A percentile compares a stretch with the other conserved stretches of the same genome.
phyloP scores from a whole-genome alignment of 2,888 invertebrate genomes.

The Meandrusa payeni region DNA sequence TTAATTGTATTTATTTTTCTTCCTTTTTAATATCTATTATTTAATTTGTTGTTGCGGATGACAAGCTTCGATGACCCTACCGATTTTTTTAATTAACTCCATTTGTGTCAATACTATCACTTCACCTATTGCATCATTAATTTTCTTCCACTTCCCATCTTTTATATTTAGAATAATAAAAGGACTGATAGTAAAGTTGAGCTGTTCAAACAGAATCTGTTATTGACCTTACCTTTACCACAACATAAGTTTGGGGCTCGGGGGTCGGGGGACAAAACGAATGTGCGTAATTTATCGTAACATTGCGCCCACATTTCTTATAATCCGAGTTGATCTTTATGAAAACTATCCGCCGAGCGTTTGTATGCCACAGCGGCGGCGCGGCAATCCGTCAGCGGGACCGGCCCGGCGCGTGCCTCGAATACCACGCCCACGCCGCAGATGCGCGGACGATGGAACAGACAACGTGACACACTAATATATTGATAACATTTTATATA shows the following conservation, averaged over 20 bases:
- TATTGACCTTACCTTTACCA: constrained; percentile 1
- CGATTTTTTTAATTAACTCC: no score
- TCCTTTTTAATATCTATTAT: no score
- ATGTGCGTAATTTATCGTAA: constrained; percentile 31
- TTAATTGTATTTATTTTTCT: no score
- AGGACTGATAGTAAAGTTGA: not conserved
- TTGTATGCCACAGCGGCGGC: constrained; percentile 24
- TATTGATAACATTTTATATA: no score
- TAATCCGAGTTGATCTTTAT: constrained; percentile 64
- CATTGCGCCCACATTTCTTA: constrained; percentile 43
- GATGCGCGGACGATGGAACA: not conserved
- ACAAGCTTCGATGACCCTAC: no score
- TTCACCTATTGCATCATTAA: no score
- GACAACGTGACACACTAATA: no score
- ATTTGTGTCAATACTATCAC: no score
- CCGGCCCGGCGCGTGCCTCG: constrained; percentile 22
- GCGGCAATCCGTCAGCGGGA: constrained; percentile 26
- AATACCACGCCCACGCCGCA: constrained; percentile 10
- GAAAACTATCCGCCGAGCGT: constrained; percentile 47
- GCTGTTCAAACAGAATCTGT: not conserved
- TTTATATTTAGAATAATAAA: no score
- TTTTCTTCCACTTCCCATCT: no score
- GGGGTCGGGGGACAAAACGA: not conserved
- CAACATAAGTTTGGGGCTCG: not conserved
- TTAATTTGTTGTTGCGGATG: no score